Evolutionary conservation across 2,888 invertebrate genomes (phyloP), one percentile per base, ranked within the genome.

Genomic region (Agrilus mali): DNA sequence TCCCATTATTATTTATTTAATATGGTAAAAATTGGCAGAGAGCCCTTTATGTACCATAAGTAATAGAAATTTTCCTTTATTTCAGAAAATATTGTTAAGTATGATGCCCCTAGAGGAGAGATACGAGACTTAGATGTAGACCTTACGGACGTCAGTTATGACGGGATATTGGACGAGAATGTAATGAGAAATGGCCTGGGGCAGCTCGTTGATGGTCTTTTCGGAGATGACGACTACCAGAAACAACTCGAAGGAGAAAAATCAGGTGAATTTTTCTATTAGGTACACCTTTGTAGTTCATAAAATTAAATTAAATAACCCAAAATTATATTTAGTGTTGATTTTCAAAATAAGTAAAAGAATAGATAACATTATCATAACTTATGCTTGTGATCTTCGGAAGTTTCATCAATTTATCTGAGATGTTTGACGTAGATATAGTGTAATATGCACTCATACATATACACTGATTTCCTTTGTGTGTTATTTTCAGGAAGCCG

Each of bases 71-170:
- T 15, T 35, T 35, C 16, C 4, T 51, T 57, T 57, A 43, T 64
- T 63, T 12, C 76, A 83, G 83, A 82, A 67, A 75, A 72, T 59
- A 64, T 83, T 53, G 62, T 77, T 52, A 75, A 75, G 52, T 85
- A 84, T 66, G 72, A 75, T 44, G 79, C 78, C 14, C 81, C 82
- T 4, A 70, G 72, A 55, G 83, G 82, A 15, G 76, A 80, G 38
- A 68, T 71, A 13, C 70, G 74, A 61, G 77, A 77, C 45, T 72
- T 77, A 7, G 77, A 77, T 12, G 72, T 74, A 15, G 78, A 82
- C 53, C 73, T 90, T 33, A 77, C 80, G 52, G 90, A 92, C 60
- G 72, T 79, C 47, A 82, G 85, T 38, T 92, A 88, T 63, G 90
- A 92, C 57, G 88, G 87, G 1, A 63, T 68, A 37, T 57, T 72